Percentiles rank a stretch among this genome's conserved stretches.
Conservation (phyloP, 2,113 vertebrate genomes). For the Neogale vison region DNA sequence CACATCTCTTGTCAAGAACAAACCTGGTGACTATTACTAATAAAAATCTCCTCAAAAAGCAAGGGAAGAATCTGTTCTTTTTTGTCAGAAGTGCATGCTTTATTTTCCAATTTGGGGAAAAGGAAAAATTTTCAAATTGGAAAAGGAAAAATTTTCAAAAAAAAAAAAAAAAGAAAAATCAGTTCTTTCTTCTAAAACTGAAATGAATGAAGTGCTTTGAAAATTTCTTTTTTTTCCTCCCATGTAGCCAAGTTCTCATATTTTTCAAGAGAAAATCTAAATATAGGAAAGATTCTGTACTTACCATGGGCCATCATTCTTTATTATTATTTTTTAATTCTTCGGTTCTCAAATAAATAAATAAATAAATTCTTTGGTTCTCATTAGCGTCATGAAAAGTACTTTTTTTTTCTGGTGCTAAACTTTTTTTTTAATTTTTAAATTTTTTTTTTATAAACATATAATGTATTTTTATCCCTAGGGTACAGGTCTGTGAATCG, state of each 20-base stretch:
- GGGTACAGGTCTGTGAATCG: too few species aligned
- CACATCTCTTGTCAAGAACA: not conserved
- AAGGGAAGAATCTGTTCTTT: not conserved
- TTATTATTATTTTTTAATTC: not conserved
- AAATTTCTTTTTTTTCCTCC: not conserved
- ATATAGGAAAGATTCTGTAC: not conserved
- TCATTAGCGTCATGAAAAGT: not conserved
- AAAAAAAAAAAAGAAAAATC: not conserved
- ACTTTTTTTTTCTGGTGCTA: not conserved
- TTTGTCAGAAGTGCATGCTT: not conserved
- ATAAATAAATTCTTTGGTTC: not conserved
- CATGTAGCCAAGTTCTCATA: not conserved
- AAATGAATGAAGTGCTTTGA: not conserved
- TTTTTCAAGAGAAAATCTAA: constrained; percentile 38
- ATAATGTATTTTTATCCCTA: too few species aligned
- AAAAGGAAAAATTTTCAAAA: constrained; percentile 11
- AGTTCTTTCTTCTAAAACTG: not conserved
- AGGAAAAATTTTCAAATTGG: not conserved
- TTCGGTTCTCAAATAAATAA: not conserved
- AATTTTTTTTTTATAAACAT: too few species aligned
- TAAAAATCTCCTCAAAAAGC: not conserved
- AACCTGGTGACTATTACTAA: not conserved
- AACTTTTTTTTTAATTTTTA: too few species aligned
- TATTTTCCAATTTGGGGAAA: not conserved
- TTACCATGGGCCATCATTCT: not conserved